Evolutionary conservation across 2,888 invertebrate species (phyloP).

Genomic region (Agrenia bidenticulata): DNA sequence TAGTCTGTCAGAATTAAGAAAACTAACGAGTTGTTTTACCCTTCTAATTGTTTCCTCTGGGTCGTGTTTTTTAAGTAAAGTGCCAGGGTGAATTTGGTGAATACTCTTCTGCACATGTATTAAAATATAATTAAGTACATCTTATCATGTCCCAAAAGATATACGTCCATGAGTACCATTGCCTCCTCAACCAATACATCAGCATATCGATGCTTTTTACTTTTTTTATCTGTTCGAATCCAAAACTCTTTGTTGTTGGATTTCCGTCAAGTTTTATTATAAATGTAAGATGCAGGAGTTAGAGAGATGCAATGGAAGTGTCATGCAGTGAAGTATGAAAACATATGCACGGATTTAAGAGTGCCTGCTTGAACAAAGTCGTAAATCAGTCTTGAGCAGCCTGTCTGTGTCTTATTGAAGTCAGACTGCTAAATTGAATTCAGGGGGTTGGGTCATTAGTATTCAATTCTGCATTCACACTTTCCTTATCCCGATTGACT

Average conservation of each 20-base stretch:
- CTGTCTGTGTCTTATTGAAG: slow-evolving; percentile 22
- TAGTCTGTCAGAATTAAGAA: slow-evolving; percentile 43
- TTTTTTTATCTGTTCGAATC: too few species aligned
- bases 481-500: slow-evolving; percentile 5
- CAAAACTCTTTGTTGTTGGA: too few species aligned
- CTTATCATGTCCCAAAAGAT: too few species aligned
- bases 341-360: background rate
- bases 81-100: slow-evolving; percentile 1
- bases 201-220: too few species aligned
- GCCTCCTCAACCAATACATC: too few species aligned
- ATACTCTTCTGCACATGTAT: background rate
- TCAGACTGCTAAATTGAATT: slow-evolving; percentile 17
- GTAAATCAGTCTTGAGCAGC: slow-evolving; percentile 18
- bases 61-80: slow-evolving; percentile 37
- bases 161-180: too few species aligned
- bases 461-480: slow-evolving; percentile 20
- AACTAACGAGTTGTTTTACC: slow-evolving; percentile 43
- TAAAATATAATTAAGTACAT: too few species aligned
- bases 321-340: slow-evolving; percentile 12
- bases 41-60: slow-evolving; percentile 51
- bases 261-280: background rate
- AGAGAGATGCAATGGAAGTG: background rate
- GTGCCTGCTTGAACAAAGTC: slow-evolving; percentile 12
- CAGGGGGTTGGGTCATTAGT: slow-evolving; percentile 14
- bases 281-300: background rate